Evolutionary conservation across 2,113 vertebrate species (phyloP).

Genomic region (Eulacestoma nigropectus): DNA sequence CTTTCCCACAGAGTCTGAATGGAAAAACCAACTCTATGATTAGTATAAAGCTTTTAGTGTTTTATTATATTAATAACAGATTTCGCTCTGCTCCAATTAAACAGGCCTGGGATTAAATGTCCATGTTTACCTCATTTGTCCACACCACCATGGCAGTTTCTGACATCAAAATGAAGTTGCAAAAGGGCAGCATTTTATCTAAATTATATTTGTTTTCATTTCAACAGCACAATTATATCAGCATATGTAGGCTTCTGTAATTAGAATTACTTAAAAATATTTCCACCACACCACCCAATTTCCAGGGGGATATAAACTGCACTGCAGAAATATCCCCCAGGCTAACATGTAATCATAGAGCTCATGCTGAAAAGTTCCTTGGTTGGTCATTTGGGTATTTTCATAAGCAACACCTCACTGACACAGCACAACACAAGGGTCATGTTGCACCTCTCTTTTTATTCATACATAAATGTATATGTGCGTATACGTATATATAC

Average conservation of each 20-base stretch:
- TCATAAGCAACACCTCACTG: background rate
- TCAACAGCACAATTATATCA: background rate
- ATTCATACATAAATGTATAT: accelerated
- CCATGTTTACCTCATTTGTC: background rate
- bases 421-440: background rate
- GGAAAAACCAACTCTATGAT: slow-evolving; percentile 19
- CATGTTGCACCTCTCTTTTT: background rate
- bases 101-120: background rate
- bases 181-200: background rate
- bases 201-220: slow-evolving; percentile 15
- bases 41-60: slow-evolving; percentile 25
- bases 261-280: background rate
- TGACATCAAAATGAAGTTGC: background rate
- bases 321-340: background rate
- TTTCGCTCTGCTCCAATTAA: background rate
- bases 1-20: slow-evolving; percentile 52
- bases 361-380: background rate
- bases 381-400: background rate
- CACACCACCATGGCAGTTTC: background rate
- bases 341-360: accelerated
- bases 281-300: background rate
- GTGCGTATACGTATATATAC: accelerated
- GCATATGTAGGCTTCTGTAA: background rate
- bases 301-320: background rate
- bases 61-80: slow-evolving; percentile 53